Percentiles rank a stretch among this genome's conserved stretches.
These are phyloP conservation scores for Eledona agricola DNA, from an alignment of 2,888 invertebrate genomes.

Conservation along the genomic window DNA sequence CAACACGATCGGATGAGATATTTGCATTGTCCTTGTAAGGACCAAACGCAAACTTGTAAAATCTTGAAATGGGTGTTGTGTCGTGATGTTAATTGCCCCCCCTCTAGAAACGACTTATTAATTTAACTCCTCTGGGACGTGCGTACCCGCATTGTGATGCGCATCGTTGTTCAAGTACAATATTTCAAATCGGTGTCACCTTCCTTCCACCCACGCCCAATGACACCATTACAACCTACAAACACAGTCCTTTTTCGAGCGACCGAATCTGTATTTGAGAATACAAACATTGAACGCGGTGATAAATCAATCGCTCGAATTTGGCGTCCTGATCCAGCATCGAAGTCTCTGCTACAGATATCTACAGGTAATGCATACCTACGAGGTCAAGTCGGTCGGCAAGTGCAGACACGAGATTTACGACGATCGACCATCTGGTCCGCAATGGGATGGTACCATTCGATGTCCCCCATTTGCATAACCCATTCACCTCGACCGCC, in stretches of 20 bases:
- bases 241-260: too few species aligned
- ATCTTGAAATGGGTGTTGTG: too few species aligned
- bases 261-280: too few species aligned
- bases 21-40: constrained; percentile 41
- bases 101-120: not conserved
- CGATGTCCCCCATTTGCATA: constrained; percentile 6
- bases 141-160: constrained; percentile 11
- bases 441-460: too few species aligned
- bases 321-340: constrained; percentile 15
- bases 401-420: constrained; percentile 16
- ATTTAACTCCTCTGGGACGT: too few species aligned
- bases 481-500: constrained; percentile 2
- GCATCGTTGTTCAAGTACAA: constrained; percentile 34
- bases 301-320: too few species aligned
- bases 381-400: constrained; percentile 12
- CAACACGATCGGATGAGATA: constrained; percentile 42
- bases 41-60: constrained; percentile 1
- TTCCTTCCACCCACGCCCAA: constrained; percentile 38
- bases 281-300: too few species aligned
- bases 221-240: too few species aligned
- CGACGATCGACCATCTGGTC: constrained; percentile 9
- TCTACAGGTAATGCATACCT: constrained; percentile 14
- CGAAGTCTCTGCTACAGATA: constrained; percentile 12
- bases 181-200: constrained; percentile 46
- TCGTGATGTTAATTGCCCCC: too few species aligned